Evolutionary conservation across 2,797 vertebrate genomes (phyloP).

Genomic region (Gallinago solitaria): DNA sequence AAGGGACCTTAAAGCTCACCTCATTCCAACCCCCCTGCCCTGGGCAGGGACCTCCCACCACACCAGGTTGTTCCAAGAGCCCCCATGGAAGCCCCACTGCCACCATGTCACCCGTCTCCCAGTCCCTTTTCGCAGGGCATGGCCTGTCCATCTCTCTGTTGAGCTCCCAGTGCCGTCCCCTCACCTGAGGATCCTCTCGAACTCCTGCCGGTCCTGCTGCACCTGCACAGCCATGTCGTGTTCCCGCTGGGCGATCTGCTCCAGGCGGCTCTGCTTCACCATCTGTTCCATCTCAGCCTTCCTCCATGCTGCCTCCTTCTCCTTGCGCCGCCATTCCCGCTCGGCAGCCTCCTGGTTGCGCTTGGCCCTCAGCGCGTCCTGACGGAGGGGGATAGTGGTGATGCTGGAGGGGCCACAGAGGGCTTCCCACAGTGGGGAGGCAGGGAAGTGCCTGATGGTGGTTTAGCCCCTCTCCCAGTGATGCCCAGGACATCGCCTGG

Average conservation of each 20-base stretch:
- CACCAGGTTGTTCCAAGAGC: neutral
- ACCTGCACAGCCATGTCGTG: slow-evolving; percentile 81
- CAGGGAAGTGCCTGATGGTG: fast-evolving
- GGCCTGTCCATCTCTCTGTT: fast-evolving
- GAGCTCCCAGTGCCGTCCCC: fast-evolving
- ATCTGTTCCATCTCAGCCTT: slow-evolving; percentile 69
- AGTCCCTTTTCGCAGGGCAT: neutral
- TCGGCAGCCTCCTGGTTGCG: slow-evolving; percentile 86
- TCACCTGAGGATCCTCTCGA: slow-evolving; percentile 87
- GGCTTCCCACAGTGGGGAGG: neutral
- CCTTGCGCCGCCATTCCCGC: slow-evolving; percentile 87
- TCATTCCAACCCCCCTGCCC: no score
- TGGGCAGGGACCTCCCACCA: no score
- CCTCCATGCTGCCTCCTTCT: slow-evolving; percentile 75
- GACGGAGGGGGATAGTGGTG: neutral
- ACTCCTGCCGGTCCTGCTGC: slow-evolving; percentile 83
- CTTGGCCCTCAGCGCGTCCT: slow-evolving; percentile 89
- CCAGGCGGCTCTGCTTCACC: slow-evolving; percentile 75
- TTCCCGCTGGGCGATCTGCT: slow-evolving; percentile 85
- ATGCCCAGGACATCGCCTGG: neutral
- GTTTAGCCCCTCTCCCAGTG: neutral
- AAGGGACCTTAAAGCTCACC: no score
- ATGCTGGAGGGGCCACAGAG: fast-evolving
- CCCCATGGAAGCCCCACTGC: neutral
- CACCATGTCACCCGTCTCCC: neutral